Evolutionary conservation across 2,888 invertebrate species (phyloP).

Genomic region (Lycocerus yunnanus): DNA sequence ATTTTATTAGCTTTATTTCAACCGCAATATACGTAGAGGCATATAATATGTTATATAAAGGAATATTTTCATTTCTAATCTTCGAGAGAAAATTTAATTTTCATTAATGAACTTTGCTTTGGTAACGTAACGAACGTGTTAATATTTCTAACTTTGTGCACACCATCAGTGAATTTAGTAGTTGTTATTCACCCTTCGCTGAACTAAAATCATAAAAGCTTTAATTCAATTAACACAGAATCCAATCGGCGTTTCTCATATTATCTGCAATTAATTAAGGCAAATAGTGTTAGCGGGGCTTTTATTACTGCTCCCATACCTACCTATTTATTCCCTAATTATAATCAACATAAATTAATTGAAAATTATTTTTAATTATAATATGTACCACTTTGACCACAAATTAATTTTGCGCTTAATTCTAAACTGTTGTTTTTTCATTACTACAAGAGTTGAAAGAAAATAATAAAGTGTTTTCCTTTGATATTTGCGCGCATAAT

Average conservation of each 20-base stretch:
- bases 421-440: background rate
- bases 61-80: constrained; percentile 1
- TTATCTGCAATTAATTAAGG: constrained; percentile 19
- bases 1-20: background rate
- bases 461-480: background rate
- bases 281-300: constrained; percentile 3
- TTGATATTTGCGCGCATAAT: background rate
- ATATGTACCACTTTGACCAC: background rate
- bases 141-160: constrained; percentile 12
- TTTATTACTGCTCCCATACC: constrained; percentile 7
- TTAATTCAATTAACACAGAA: constrained; percentile 19
- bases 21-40: background rate
- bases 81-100: constrained; percentile 10
- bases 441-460: background rate
- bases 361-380: background rate
- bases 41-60: background rate
- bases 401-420: background rate
- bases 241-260: constrained; percentile 18
- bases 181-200: constrained; percentile 19
- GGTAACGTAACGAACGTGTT: constrained; percentile 13
- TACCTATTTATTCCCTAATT: background rate
- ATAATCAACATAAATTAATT: background rate
- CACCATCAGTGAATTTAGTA: constrained; percentile 5
- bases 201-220: constrained; percentile 16
- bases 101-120: constrained; percentile 8